Conservation (phyloP, 2,888 invertebrate species). For the Morpho deidamia region DNA sequence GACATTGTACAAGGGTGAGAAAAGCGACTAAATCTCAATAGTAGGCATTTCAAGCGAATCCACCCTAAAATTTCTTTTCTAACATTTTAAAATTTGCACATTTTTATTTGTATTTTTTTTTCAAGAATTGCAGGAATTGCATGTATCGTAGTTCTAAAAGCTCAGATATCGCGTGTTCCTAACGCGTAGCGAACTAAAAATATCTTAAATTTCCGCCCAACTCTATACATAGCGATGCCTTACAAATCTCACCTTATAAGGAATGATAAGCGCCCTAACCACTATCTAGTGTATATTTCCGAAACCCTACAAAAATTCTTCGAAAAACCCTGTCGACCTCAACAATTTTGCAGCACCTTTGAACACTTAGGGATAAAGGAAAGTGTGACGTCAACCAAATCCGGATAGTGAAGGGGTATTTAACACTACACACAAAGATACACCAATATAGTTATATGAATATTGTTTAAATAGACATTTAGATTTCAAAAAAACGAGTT, state of each 20-base stretch:
- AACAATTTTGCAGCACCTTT: slow-evolving; percentile 63
- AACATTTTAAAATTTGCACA: no score
- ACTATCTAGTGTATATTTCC: slow-evolving; percentile 28
- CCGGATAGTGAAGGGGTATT: no score
- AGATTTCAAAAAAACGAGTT: neutral
- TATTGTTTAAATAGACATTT: slow-evolving; percentile 2
- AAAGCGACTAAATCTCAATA: no score
- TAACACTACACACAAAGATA: no score
- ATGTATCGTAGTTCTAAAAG: neutral
- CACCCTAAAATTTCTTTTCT: no score
- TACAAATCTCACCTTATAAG: slow-evolving; percentile 45
- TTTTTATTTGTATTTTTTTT: no score
- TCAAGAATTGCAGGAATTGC: no score
- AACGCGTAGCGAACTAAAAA: neutral
- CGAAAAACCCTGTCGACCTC: slow-evolving; percentile 55
- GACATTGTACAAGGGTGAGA: no score
- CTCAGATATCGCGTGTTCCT: neutral
- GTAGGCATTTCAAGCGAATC: no score
- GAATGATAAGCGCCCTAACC: slow-evolving; percentile 48
- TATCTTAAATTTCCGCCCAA: neutral
- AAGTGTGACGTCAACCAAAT: neutral
- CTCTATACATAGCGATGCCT: slow-evolving; percentile 10
- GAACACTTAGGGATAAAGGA: slow-evolving; percentile 48
- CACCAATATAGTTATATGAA: neutral
- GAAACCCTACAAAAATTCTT: slow-evolving; percentile 27